Evolutionary conservation across 1,140 invertebrate species (phyloP).

Genomic region (Battus philenor): DNA sequence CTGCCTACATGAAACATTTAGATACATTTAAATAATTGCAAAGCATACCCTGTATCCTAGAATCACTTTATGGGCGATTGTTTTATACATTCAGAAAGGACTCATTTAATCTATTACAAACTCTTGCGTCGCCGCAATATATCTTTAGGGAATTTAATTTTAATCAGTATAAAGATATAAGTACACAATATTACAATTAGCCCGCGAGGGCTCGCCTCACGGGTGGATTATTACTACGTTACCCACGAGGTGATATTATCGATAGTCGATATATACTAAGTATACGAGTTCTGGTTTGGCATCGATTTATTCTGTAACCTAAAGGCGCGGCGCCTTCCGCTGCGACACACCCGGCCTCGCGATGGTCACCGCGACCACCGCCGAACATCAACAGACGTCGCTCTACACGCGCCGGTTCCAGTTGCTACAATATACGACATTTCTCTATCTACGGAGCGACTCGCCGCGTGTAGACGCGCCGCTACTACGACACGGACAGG

Average conservation of each 20-base stretch:
- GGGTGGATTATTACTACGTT: slow-evolving; percentile 57
- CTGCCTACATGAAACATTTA: slow-evolving; percentile 78
- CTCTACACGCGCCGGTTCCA: slow-evolving; percentile 8
- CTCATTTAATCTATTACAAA: slow-evolving; percentile 67
- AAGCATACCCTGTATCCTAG: slow-evolving; percentile 85
- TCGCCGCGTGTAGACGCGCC: slow-evolving; percentile 21
- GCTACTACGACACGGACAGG: slow-evolving; percentile 21
- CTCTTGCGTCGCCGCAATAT: slow-evolving; percentile 60
- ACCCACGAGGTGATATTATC: slow-evolving; percentile 68
- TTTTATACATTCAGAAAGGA: slow-evolving; percentile 71
- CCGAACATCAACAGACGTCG: slow-evolving; percentile 8
- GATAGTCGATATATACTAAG: slow-evolving; percentile 66
- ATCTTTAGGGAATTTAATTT: slow-evolving; percentile 62
- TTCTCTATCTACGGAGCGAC: slow-evolving; percentile 7
- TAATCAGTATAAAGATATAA: slow-evolving; percentile 72
- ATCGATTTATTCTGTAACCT: slow-evolving; percentile 67
- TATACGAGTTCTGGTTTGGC: slow-evolving; percentile 71
- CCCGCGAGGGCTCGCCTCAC: slow-evolving; percentile 31
- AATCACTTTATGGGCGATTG: slow-evolving; percentile 80
- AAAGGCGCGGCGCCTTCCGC: slow-evolving; percentile 38
- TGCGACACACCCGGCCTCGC: no score
- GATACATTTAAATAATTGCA: slow-evolving; percentile 83
- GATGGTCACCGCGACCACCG: slow-evolving; percentile 10
- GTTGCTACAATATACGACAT: slow-evolving; percentile 2
- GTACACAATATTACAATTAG: slow-evolving; percentile 60